Evolutionary conservation across 2,113 vertebrate species (phyloP), one percentile per base, ranked within the genome.

Genomic region (Cnemophilus loriae): DNA sequence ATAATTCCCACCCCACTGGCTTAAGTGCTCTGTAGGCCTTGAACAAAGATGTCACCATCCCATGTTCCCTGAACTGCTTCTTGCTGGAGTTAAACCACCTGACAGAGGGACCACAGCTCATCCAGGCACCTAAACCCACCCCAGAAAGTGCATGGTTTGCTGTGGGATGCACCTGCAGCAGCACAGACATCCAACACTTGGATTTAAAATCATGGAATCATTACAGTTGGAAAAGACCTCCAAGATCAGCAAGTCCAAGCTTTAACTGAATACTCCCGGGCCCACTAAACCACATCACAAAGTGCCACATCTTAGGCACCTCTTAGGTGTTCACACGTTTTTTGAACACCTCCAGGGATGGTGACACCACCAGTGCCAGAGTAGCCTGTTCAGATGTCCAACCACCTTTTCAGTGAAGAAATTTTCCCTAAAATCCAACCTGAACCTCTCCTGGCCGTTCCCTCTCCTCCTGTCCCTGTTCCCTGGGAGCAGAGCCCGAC

Each of bases 371-470:
- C 52, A 37, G 16, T 35, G 21, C 69, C 44, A 30, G 52, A 49
- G 33, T 46, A 81, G 69, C 50, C 67, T n/a, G 9, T 39, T 35
- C 13, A 57, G 30, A 20, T 6, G n/a, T 17, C 44, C 4, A 10
- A 53, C 7, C 6, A 68, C 4, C 6, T 9, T 35, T 22, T 5
- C 55, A n/a, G 11, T 4, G 39, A 53, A 75, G 5, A 47, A 9
- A 18, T 27, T 35, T 10, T 41, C 6, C 21, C 24, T 22, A 20
- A 60, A 55, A 21, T 47, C 47, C 87, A 60, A 26, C 7, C 17
- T 76, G 11, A 11, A 7, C 9, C 23, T 67, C 10, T 27, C 16
- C 28, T 33, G 23, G 37, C 28, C 0, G 0, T n/a, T 82, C 0
- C 59, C 33, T 60, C 46, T 60, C 2, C 5, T 53, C n/a, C 37